Percentiles rank a stretch among this genome's conserved stretches.
These are phyloP conservation scores for Ophioderma brevispina DNA, from an alignment of 35 echinoderm and acorn worm species.

Conservation along the genomic window DNA sequence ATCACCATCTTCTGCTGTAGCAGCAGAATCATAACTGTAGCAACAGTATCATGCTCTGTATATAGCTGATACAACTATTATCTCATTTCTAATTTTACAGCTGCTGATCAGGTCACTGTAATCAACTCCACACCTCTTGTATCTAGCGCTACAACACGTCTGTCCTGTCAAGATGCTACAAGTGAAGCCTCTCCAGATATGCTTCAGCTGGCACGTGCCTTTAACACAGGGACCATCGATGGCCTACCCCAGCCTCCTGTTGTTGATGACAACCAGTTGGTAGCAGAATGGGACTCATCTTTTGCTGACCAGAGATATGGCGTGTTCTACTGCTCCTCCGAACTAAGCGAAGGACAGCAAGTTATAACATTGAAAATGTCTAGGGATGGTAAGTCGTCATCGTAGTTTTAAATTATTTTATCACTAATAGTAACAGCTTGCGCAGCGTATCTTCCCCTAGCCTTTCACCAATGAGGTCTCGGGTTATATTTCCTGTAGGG, in stretches of 20 bases:
- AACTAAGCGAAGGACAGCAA: background rate
- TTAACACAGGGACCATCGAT: background rate
- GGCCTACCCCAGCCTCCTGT: background rate
- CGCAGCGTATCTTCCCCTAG: too few relatives aligned
- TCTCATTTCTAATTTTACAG: background rate
- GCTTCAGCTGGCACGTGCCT: background rate
- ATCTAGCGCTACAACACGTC: background rate
- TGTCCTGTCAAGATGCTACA: constrained; percentile 38
- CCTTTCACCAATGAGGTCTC: too few relatives aligned
- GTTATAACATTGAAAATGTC: constrained; percentile 52
- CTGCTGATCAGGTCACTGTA: constrained; percentile 42
- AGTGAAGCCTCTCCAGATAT: background rate
- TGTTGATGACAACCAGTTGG: background rate
- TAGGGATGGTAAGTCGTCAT: constrained; percentile 52
- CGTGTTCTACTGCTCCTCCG: constrained; percentile 29
- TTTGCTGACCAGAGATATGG: constrained; percentile 27
- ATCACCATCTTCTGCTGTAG: too few relatives aligned
- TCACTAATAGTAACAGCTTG: background rate
- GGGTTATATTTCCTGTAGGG: background rate
- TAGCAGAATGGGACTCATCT: background rate
- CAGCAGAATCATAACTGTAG: too few relatives aligned
- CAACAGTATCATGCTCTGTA: too few relatives aligned
- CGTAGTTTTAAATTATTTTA: background rate
- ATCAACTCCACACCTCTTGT: constrained; percentile 70
- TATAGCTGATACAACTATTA: too few relatives aligned